phyloP scores from a whole-genome alignment of 2,797 vertebrate genomes.

The Tenualosa ilisha region DNA sequence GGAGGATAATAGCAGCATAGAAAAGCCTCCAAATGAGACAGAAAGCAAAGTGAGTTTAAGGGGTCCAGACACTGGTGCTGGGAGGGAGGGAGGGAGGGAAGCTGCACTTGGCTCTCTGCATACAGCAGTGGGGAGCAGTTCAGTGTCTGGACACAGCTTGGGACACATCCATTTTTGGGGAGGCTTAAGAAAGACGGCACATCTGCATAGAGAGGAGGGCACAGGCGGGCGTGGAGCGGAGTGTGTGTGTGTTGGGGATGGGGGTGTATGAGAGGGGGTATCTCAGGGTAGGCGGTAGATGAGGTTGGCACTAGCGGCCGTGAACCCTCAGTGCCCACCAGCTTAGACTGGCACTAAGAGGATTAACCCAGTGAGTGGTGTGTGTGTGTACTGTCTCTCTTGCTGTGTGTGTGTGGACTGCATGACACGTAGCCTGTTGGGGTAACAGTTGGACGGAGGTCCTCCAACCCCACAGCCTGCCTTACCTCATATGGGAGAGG shows the following conservation, averaged over 20 bases:
- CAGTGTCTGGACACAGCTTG: too few species aligned
- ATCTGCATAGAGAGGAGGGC: neutral
- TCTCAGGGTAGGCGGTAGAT: conserved; percentile 64
- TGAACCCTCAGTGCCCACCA: conserved; percentile 56
- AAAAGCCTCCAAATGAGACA: too few species aligned
- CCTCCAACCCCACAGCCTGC: conserved; percentile 20
- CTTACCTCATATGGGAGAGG: conserved; percentile 30
- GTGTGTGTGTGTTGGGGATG: conserved; percentile 29
- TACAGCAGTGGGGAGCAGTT: too few species aligned
- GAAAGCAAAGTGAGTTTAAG: too few species aligned
- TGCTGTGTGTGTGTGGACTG: conserved; percentile 29
- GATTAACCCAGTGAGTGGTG: conserved; percentile 56
- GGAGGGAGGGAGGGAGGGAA: too few species aligned
- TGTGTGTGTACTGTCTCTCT: neutral
- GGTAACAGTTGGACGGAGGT: conserved; percentile 26
- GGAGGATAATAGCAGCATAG: too few species aligned
- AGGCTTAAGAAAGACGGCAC: neutral
- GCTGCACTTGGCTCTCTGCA: too few species aligned
- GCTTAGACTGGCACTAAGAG: conserved; percentile 64
- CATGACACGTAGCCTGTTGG: conserved; percentile 42
- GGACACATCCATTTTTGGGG: too few species aligned
- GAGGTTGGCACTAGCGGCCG: conserved; percentile 57
- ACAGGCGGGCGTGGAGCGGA: neutral
- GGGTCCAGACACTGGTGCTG: too few species aligned
- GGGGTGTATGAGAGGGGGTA: conserved; percentile 41